Percentiles rank a stretch among this genome's conserved stretches.
Evolutionary conservation across 2,888 invertebrate genomes (phyloP).

Genomic region (Charanyca ferruginea): DNA sequence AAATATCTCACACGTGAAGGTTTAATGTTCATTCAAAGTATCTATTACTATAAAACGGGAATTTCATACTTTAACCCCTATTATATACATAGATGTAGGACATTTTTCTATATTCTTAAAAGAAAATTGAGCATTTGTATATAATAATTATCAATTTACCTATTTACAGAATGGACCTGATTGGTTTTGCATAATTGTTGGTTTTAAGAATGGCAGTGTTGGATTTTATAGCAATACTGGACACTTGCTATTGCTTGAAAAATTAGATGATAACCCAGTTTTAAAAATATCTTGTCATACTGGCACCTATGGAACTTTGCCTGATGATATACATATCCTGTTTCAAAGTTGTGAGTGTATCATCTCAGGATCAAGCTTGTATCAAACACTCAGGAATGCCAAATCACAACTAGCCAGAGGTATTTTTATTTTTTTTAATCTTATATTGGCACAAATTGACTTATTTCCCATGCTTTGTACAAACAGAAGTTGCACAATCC

Average conservation of each 20-base stretch:
- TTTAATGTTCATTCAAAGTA: no score
- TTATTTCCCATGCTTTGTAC: neutral
- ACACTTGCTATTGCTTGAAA: conserved; percentile 95
- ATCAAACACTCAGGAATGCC: conserved; percentile 95
- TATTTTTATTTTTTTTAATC: conserved; percentile 72
- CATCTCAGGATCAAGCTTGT: conserved; percentile 94
- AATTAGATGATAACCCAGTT: conserved; percentile 96
- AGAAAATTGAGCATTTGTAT: neutral
- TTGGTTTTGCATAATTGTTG: conserved; percentile 98
- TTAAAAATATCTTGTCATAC: conserved; percentile 95
- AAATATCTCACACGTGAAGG: no score
- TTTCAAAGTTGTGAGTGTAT: conserved; percentile 94
- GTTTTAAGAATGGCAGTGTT: conserved; percentile 96
- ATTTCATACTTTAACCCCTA: no score
- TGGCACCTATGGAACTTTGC: conserved; percentile 87
- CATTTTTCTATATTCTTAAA: no score
- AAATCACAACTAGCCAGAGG: conserved; percentile 95
- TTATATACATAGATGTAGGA: no score
- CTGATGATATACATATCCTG: conserved; percentile 94
- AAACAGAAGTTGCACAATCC: neutral
- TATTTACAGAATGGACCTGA: conserved; percentile 93
- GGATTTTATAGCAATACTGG: conserved; percentile 97
- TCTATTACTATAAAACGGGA: no score
- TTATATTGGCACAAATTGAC: neutral
- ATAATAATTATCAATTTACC: neutral